These are phyloP conservation scores for Cataglyphis livida DNA, from an alignment of 2,888 invertebrate genomes.

Conservation along the genomic window DNA sequence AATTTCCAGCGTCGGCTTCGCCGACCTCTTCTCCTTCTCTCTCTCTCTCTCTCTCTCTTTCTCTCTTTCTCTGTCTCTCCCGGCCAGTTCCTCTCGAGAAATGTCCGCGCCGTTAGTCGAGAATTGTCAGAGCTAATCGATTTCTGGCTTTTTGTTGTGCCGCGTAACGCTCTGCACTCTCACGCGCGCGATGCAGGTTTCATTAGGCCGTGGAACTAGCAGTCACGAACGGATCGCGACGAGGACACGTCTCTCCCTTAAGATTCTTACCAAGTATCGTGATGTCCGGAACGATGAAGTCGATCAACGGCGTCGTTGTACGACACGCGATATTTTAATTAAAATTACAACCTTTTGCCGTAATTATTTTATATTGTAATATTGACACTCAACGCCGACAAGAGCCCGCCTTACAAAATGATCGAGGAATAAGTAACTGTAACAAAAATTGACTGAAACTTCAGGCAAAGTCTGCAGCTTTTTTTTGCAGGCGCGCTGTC, in stretches of 20 bases:
- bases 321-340: conserved; percentile 13
- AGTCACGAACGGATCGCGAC: conserved; percentile 32
- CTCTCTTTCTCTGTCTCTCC: not conserved
- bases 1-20: conserved; percentile 42
- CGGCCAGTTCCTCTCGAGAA: conserved; percentile 10
- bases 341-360: not conserved
- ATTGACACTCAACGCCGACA: not conserved
- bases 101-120: conserved; percentile 46
- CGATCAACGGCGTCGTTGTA: not conserved
- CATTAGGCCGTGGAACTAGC: conserved; percentile 22
- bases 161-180: not conserved
- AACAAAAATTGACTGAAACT: too few relatives aligned
- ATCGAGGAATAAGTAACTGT: not conserved
- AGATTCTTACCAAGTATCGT: conserved; percentile 8
- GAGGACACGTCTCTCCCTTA: not conserved
- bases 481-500: too few relatives aligned
- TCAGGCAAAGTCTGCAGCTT: too few relatives aligned
- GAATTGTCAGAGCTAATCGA: conserved; percentile 50
- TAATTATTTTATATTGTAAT: not conserved
- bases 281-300: conserved; percentile 15
- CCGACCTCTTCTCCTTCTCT: conserved; percentile 27
- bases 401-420: not conserved
- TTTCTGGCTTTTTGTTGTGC: conserved; percentile 34
- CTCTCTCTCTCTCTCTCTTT: not conserved
- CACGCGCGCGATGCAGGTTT: conserved; percentile 23